Evolutionary conservation across 2,888 invertebrate species (phyloP).

Genomic region (Protophormia terraenovae): DNA sequence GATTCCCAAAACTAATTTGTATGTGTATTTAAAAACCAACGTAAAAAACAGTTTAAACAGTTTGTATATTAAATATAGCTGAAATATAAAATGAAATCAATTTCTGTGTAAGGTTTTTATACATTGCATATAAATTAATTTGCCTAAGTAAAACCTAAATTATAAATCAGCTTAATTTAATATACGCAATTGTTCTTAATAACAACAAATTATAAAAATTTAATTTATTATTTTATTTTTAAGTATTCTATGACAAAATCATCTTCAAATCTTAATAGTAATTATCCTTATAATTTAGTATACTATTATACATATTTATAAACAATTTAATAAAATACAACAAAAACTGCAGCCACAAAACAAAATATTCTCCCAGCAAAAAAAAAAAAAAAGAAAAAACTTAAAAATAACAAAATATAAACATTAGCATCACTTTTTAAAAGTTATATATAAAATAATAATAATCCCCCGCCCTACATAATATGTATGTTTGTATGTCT

Average conservation of each 20-base stretch:
- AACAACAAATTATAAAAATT: neutral
- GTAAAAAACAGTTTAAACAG: neutral
- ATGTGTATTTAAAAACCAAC: neutral
- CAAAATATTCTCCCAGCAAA: constrained; percentile 19
- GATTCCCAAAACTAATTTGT: neutral
- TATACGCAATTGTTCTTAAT: neutral
- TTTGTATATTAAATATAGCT: neutral
- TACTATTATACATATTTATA: constrained; percentile 30
- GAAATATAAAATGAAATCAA: neutral
- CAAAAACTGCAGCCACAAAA: constrained; percentile 8
- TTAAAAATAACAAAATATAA: neutral
- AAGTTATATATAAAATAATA: constrained; percentile 15
- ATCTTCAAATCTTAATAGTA: neutral
- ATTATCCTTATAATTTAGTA: constrained; percentile 2
- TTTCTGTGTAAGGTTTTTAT: neutral
- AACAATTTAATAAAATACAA: neutral
- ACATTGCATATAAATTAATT: neutral
- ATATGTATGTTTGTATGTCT: constrained; percentile 58
- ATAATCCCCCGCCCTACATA: constrained; percentile 51
- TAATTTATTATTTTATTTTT: constrained; percentile 21
- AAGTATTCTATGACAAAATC: neutral
- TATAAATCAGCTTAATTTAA: neutral
- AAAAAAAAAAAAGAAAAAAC: neutral
- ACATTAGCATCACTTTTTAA: constrained; percentile 27
- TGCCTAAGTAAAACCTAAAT: neutral